A percentile compares a stretch with the other conserved stretches of the same genome.
These are phyloP conservation scores for Nasua narica DNA, from an alignment of 2,797 vertebrate genomes.

Conservation along the genomic window DNA sequence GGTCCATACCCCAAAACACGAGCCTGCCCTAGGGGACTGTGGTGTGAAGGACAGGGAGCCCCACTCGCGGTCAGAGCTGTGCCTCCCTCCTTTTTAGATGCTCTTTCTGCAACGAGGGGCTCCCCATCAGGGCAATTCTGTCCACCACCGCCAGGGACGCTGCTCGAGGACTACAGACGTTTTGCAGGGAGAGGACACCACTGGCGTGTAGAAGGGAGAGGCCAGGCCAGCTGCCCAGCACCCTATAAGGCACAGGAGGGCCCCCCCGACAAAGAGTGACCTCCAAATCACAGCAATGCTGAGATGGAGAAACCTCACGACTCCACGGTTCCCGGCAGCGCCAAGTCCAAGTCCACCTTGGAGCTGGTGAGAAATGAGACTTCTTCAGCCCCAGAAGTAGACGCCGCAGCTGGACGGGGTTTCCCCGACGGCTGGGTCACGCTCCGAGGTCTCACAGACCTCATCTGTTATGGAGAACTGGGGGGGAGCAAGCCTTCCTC, in stretches of 20 bases:
- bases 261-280: too few relatives aligned
- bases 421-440: not conserved
- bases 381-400: not conserved
- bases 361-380: not conserved
- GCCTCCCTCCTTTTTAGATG: not conserved
- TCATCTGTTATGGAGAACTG: not conserved
- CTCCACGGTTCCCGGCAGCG: not conserved
- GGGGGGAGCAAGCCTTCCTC: not conserved
- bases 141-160: not conserved
- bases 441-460: not conserved
- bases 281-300: rapidly evolving
- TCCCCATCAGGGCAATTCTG: not conserved
- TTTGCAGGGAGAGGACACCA: too few relatives aligned
- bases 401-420: not conserved
- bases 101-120: not conserved
- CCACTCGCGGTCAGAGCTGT: not conserved
- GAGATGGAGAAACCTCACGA: not conserved
- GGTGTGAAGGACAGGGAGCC: not conserved
- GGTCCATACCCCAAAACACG: too few relatives aligned
- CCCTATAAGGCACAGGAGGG: not conserved
- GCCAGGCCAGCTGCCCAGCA: too few relatives aligned
- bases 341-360: too few relatives aligned
- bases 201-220: rapidly evolving
- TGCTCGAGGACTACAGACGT: not conserved
- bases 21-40: not conserved